Evolutionary conservation across 1,140 invertebrate species (phyloP), one percentile per base, ranked within the genome.

Genomic region (Nylanderia fulva): DNA sequence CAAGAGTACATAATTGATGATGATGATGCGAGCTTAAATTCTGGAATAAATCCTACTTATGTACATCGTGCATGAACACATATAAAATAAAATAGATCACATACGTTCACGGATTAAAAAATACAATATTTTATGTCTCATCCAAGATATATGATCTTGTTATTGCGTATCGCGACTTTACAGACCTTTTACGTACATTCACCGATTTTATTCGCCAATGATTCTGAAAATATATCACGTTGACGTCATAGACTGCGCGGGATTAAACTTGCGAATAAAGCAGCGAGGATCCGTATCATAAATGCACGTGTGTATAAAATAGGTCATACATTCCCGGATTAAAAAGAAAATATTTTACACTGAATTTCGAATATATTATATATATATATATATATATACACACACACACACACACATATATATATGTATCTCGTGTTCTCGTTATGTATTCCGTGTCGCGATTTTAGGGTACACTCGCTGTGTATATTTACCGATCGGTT

Each of bases 401-500:
- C n/a, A n/a, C n/a, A n/a, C n/a, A n/a, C n/a, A n/a, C n/a, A n/a
- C n/a, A n/a, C n/a, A n/a, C n/a, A 74, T 27, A 33, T 9, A 18
- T 39, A 39, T 18, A n/a, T n/a, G n/a, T n/a, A n/a, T n/a, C n/a
- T n/a, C n/a, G n/a, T 9, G 9, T 54, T 54, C 61, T 68, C 48
- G 48, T 79, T 79, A 79, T 48, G 15, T 48, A 48, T 52, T 54
- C 13, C 52, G 39, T n/a, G 52, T 4, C 36, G 36, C 52, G 58
- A 71, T 82, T 71, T 72, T 42, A 7, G n/a, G n/a, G 52, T n/a
- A n/a, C n/a, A 45, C 13, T 33, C 8, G 18, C 36, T 71, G 36
- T 60, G 24, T 58, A 45, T 58, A 60, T 82, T 58, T 71, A 39
- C n/a, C 66, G 66, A 82, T 82, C 77, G 77, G 77, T 71, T 72